Base-by-base conservation (phyloP, 1,140 invertebrate genomes). In the Coptotermes formosanus region DNA sequence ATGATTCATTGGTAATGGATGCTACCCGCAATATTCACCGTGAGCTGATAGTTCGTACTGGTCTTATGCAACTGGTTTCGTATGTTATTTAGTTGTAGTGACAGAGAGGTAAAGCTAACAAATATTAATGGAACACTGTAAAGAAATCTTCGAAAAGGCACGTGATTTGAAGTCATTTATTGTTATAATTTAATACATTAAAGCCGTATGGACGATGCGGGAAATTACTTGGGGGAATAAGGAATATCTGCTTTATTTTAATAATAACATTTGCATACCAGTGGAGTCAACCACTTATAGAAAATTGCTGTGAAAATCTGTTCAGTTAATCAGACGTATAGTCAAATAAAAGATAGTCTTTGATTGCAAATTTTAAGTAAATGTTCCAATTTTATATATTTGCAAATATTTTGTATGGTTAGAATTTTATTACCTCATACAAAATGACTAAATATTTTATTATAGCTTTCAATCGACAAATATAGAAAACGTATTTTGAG, bases 321-420 rank as follows among this genome's bases (percentile, higher is more conserved):
- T 30, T 75, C 30, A n/a, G 64, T 75, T 75, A 30, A 75, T 6
- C 64, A 75, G 25, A 25, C 21, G 30, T n/a, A 75, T 25, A 75
- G 7, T 75, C 8, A 30, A 84, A 48, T 59, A 14, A 84, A 55
- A 84, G 83, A 59, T 52, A 84, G 44, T 84, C 45, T 86, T 75
- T 82, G 45, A 82, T 86, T 82, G 85, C 85, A 86, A 44, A 75
- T 81, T 86, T 86, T 64, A 82, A 64, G 85, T 86, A 69, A 86
- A 52, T 75, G 45, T 38, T 82, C 69, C 85, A 82, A n/a, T 86
- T 86, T 86, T 75, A 86, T 86, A 86, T 52, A 86, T 82, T 86
- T 86, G 85, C 85, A 86, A 52, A 82, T 86, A 86, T 86, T 86
- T 86, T 86, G 85, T 86, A 86, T 21, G 25, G 48, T 86, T 86